Evolutionary conservation across 2,888 invertebrate genomes (phyloP), one percentile per base, ranked within the genome.

Genomic region (Agrochola circellaris): DNA sequence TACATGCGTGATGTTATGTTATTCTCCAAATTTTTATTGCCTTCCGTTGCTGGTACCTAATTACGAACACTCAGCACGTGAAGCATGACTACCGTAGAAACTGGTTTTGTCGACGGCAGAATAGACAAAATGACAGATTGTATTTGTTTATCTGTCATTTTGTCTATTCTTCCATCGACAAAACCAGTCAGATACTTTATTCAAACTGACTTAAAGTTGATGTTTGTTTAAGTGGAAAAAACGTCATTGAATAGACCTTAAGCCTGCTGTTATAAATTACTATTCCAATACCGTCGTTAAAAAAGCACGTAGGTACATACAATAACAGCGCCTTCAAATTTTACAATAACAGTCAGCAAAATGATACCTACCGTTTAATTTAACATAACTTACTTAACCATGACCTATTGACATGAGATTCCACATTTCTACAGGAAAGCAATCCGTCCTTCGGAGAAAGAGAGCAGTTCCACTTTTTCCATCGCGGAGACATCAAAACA

Each of bases 401-500:
- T 42, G 38, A 11, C 38, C 30, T 34, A 23, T 51, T 68, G 34
- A 34, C 54, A 34, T 34, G n/a, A n/a, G 7, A 1, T 51, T 26
- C 2, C 23, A 51, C 9, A 34, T 60, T 61, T 72, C 34, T 7
- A 48, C 65, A 75, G 86, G n/a, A 38, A 79, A 71, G 30, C 56
- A 38, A 42, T 26, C 62, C 0, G 11, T 5, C 8, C 6, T 17
- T 30, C 73, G 74, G 1, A 68, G 64, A 71, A 65, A 58, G 23
- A 45, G 68, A 61, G 54, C 34, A 1, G 17, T 34, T 11, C 60
- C 58, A 30, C 66, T 71, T 2, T 69, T 82, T 5, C 86, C 89
- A 11, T 73, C 85, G 5, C 89, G 96, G 58, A 92, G 95, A 3
- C 95, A 96, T 75, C 92, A 93, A 0, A 84, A 48, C 1, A 88